Evolutionary conservation across 2,888 invertebrate species (phyloP).

Genomic region (Erebia epiphron): DNA sequence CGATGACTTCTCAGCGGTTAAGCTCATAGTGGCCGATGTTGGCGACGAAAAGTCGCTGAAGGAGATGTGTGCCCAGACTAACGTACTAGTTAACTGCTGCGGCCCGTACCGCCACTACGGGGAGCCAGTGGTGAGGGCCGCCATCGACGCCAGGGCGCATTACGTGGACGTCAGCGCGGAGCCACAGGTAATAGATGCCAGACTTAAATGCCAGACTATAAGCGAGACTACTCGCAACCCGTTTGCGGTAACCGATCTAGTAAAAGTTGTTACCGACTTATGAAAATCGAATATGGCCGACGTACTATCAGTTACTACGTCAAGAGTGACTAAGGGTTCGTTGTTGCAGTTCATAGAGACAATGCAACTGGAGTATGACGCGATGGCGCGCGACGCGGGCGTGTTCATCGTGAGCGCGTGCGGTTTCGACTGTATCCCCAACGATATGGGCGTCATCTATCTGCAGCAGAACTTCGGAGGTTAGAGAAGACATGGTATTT

Average conservation of each 20-base stretch:
- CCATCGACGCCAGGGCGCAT: constrained; percentile 90
- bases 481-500: constrained; percentile 40
- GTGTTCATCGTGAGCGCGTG: constrained; percentile 95
- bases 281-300: too few species aligned
- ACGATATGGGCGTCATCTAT: constrained; percentile 93
- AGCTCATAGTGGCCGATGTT: constrained; percentile 91
- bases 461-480: constrained; percentile 90
- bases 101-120: constrained; percentile 96
- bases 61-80: constrained; percentile 91
- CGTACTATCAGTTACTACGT: too few species aligned
- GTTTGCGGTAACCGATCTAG: too few species aligned
- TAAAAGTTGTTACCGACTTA: too few species aligned
- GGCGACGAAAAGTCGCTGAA: constrained; percentile 87
- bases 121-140: constrained; percentile 94
- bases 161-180: constrained; percentile 98
- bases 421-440: constrained; percentile 96
- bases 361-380: constrained; percentile 92
- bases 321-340: too few species aligned
- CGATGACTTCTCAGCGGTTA: constrained; percentile 82
- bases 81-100: constrained; percentile 94
- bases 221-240: too few species aligned
- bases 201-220: not conserved
- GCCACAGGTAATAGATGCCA: constrained; percentile 83
- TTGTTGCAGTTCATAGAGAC: constrained; percentile 88
- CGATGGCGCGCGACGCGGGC: constrained; percentile 88